Base-by-base conservation (phyloP, 1,140 invertebrate genomes). In the Rhizoglyphus robini region DNA sequence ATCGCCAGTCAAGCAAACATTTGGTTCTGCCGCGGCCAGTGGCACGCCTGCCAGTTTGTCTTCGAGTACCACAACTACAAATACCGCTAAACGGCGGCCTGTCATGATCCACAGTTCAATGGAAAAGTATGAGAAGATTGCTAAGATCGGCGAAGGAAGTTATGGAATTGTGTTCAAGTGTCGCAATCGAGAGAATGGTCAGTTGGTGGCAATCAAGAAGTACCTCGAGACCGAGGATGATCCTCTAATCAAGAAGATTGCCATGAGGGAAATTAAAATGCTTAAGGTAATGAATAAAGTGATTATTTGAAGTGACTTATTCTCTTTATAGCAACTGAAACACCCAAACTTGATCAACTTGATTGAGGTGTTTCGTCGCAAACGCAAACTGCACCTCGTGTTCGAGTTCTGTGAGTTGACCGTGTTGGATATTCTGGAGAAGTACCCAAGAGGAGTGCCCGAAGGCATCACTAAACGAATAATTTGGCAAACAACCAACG, bases 131-230 rank as follows among this genome's bases (percentile, higher is more conserved):
- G 96, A 99, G 77, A 94, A 93, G 77, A 78, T 99, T 20, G 86
- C 83, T 48, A 94, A 96, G 73, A 86, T 99, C 38, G 96, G 96
- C 66, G 96, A 99, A 80, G 96, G 96, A 63, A 96, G 91, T 47
- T 99, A 99, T 76, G 96, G 96, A 8, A 84, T 97, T 65, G 96
- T 99, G 54, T 99, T 96, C 81, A 97, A 98, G 76, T 99, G 96
- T 77, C 84, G 92, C 49, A 95, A 97, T 78, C 81, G 89, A 70
- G 94, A 98, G 71, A 97, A 88, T 1, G 90, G 92, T 4, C 87
- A 93, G 72, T 80, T 97, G 48, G 96, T 99, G 15, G 96, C 96
- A 13, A 96, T 99, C 25, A 99, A 99, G 78, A 95, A 97, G 75
- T 99, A 98, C 76, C 88, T 96, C 11, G 95, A 99, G 77, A 95